These are phyloP conservation scores for Podabrus alpinus DNA, from an alignment of 2,888 invertebrate species.

Conservation along the genomic window DNA sequence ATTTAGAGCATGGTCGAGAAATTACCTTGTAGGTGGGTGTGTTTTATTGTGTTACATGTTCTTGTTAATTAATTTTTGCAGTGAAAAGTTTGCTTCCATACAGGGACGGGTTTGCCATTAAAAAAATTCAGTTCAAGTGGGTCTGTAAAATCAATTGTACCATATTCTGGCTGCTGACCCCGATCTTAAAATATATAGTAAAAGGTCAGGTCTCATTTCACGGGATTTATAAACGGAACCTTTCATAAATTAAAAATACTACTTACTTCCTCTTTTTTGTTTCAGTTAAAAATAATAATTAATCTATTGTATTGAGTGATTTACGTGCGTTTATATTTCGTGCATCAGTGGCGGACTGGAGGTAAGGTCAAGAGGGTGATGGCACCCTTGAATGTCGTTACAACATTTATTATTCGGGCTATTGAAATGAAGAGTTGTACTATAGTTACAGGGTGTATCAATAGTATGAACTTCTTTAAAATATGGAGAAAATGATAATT, in stretches of 20 bases:
- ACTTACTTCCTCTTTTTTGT: too few relatives aligned
- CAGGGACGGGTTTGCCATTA: not conserved
- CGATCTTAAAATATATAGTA: not conserved
- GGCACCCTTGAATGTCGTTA: too few relatives aligned
- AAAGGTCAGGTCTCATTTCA: not conserved
- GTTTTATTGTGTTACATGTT: not conserved
- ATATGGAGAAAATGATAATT: too few relatives aligned
- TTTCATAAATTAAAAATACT: not conserved
- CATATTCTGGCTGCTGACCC: not conserved
- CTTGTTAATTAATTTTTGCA: not conserved
- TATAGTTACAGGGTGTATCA: too few relatives aligned
- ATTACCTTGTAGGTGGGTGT: not conserved
- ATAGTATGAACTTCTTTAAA: too few relatives aligned
- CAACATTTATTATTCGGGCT: too few relatives aligned
- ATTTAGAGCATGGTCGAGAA: not conserved
- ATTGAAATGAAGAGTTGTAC: too few relatives aligned
- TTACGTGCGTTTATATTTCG: too few relatives aligned
- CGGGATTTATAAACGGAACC: not conserved
- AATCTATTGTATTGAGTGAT: too few relatives aligned
- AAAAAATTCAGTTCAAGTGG: not conserved
- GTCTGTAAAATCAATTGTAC: not conserved
- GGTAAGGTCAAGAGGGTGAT: too few relatives aligned
- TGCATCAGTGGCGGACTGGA: too few relatives aligned
- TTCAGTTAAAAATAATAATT: too few relatives aligned
- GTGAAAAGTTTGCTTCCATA: not conserved